Evolutionary conservation across 1,140 invertebrate species (phyloP).

Genomic region (Bradysia coprophila): DNA sequence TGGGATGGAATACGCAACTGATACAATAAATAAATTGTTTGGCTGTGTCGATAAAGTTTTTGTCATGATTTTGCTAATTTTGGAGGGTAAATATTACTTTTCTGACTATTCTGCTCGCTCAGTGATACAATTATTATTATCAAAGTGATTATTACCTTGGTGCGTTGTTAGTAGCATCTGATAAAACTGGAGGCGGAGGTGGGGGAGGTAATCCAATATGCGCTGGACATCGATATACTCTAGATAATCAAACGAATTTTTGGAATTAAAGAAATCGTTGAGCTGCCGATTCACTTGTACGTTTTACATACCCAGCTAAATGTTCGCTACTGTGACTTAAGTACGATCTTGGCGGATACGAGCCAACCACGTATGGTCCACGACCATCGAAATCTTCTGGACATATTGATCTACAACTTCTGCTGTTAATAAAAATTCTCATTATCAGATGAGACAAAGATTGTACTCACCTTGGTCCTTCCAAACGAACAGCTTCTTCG

Average conservation of each 20-base stretch:
- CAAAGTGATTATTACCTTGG: slow-evolving; percentile 5
- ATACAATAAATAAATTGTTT: too few species aligned
- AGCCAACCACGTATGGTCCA: slow-evolving; percentile 4
- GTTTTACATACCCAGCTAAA: slow-evolving; percentile 8
- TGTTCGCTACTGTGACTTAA: slow-evolving; percentile 25
- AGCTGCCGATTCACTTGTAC: slow-evolving; percentile 1
- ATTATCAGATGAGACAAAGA: too few species aligned
- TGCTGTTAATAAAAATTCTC: too few species aligned
- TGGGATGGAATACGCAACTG: too few species aligned
- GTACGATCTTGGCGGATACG: slow-evolving; percentile 7
- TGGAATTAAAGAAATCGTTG: not conserved
- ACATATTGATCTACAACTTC: not conserved
- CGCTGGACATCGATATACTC: slow-evolving; percentile 29
- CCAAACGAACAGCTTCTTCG: slow-evolving; percentile 48
- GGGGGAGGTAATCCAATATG: slow-evolving; percentile 30
- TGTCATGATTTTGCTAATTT: not conserved
- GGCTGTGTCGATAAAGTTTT: too few species aligned
- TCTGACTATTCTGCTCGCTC: too few species aligned
- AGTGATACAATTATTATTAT: too few species aligned
- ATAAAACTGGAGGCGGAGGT: slow-evolving; percentile 28
- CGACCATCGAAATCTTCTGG: slow-evolving; percentile 1
- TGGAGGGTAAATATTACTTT: not conserved
- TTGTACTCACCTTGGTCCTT: slow-evolving; percentile 36
- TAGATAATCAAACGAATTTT: slow-evolving; percentile 2
- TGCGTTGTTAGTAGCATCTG: not conserved